These are phyloP conservation scores for Pachyuromys duprasi DNA, from an alignment of 2,797 vertebrate genomes.

Conservation along the genomic window DNA sequence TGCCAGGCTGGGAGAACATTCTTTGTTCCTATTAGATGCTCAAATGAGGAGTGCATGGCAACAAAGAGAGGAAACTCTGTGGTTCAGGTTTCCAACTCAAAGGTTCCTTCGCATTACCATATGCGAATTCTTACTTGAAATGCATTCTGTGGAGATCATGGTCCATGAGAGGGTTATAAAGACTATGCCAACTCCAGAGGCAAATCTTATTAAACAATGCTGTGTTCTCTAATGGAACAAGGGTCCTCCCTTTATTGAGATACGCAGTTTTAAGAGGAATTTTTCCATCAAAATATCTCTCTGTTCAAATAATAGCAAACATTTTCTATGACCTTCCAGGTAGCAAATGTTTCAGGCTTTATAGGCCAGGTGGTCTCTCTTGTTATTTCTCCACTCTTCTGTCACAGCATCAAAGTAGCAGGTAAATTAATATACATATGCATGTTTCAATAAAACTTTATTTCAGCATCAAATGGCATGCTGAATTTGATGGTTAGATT, in stretches of 20 bases:
- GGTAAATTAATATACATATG: not conserved
- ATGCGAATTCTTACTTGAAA: slow-evolving; percentile 65
- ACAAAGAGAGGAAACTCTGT: not conserved
- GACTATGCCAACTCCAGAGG: slow-evolving; percentile 28
- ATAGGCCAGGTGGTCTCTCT: not conserved
- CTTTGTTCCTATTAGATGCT: slow-evolving; percentile 28
- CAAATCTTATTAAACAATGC: slow-evolving; percentile 35
- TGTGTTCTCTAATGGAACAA: slow-evolving; percentile 43
- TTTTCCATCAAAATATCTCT: not conserved
- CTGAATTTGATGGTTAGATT: not conserved
- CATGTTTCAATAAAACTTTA: slow-evolving; percentile 20
- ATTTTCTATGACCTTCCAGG: not conserved
- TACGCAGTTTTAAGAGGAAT: not conserved
- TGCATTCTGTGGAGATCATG: slow-evolving; percentile 52
- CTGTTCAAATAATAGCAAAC: not conserved
- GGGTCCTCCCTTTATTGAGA: not conserved
- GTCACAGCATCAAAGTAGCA: not conserved
- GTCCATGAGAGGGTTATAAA: slow-evolving; percentile 33
- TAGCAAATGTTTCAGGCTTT: not conserved
- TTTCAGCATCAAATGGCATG: not conserved
- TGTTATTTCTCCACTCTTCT: not conserved
- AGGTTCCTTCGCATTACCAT: slow-evolving; percentile 34
- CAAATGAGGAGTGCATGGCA: not conserved
- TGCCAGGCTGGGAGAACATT: not conserved
- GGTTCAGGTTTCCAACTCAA: slow-evolving; percentile 45